phyloP scores from a whole-genome alignment of 2,797 vertebrate genomes.

The Sitta carolinensis region DNA sequence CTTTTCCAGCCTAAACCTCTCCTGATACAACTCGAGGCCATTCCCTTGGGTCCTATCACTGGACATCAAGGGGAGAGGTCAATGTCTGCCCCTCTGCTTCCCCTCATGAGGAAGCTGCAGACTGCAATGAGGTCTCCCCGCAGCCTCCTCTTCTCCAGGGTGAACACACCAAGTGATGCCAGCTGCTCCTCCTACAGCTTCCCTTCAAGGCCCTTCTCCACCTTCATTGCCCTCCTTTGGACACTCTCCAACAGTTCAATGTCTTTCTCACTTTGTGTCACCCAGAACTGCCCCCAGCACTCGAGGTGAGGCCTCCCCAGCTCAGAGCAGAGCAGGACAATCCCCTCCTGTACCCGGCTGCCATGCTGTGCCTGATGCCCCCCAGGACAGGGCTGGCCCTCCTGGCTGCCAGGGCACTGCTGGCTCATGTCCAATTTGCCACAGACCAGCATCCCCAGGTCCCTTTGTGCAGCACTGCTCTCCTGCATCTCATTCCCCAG shows the following conservation, averaged over 20 bases:
- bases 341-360: neutral
- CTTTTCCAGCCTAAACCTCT: neutral
- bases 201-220: neutral
- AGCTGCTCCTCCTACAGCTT: fast-evolving
- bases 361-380: neutral
- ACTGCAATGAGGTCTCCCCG: neutral
- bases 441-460: fast-evolving
- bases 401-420: neutral
- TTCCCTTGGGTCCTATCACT: neutral
- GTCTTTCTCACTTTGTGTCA: fast-evolving
- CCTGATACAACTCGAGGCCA: neutral
- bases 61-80: neutral
- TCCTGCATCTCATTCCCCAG: neutral
- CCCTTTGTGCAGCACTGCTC: neutral
- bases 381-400: neutral
- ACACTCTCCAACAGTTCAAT: fast-evolving
- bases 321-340: neutral
- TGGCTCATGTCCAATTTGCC: fast-evolving
- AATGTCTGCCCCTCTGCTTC: neutral
- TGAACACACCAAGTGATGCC: neutral
- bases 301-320: neutral
- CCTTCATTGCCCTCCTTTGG: fast-evolving
- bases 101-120: fast-evolving
- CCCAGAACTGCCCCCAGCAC: neutral
- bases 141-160: neutral